phyloP scores from a whole-genome alignment of 1,140 invertebrate genomes.

The Scaptomyza montana region DNA sequence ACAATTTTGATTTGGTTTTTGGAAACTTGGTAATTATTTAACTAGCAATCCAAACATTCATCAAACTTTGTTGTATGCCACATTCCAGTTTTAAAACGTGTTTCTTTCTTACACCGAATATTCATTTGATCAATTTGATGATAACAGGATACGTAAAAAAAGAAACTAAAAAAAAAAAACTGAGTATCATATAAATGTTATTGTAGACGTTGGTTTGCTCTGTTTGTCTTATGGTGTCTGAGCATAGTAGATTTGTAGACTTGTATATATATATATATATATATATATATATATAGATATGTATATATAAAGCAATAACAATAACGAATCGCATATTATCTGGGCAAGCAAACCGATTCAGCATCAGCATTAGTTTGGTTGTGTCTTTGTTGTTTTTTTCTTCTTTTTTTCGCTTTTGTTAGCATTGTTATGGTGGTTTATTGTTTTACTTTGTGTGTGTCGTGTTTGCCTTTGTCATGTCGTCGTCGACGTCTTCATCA shows the following conservation, averaged over 20 bases:
- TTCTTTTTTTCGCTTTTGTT: not conserved
- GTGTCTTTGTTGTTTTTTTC: not conserved
- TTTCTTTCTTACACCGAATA: not conserved
- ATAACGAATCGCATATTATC: conserved; percentile 45
- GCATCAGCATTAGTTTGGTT: conserved; percentile 6
- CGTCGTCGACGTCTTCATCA: not conserved
- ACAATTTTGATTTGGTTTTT: no score
- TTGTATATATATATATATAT: no score
- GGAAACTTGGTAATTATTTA: no score
- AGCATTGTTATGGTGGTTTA: conserved; percentile 56
- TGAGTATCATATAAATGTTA: not conserved
- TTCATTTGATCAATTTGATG: not conserved
- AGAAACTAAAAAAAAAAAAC: not conserved
- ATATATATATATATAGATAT: no score
- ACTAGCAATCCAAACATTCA: no score
- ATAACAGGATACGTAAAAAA: not conserved
- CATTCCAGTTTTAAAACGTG: no score
- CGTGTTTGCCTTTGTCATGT: conserved; percentile 51
- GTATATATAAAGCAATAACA: conserved; percentile 4
- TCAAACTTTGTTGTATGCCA: no score
- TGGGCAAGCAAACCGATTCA: conserved; percentile 21
- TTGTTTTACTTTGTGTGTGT: conserved; percentile 62
- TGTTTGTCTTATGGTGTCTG: not conserved
- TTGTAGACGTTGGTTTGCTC: not conserved
- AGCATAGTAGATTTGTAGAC: not conserved